Evolutionary conservation across 2,888 invertebrate genomes (phyloP), one percentile per base, ranked within the genome.

Genomic region (Amblyteles armatorius): DNA sequence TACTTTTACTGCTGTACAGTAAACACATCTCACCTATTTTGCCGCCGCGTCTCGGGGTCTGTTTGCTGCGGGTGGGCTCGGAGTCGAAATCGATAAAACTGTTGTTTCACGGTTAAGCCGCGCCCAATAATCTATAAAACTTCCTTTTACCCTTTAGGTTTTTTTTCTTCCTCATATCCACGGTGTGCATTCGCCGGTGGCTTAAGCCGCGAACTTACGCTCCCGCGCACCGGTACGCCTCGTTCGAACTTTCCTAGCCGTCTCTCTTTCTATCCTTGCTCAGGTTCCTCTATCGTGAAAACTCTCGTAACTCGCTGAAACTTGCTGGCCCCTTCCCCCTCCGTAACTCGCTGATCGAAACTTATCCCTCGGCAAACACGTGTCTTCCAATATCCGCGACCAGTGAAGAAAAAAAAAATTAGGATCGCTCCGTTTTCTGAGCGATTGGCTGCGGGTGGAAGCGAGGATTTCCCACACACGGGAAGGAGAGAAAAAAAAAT

Each of bases 1-100:
- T 19, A 72, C n/a, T 72, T 72, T 36, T 44, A 57, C 57, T 44
- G 11, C 19, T 73, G 40, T 73, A 16, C 40, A 19, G 33, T 63
- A 44, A 19, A 52, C 52, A 57, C 26, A 57, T 9, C 4, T 57
- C 44, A 48, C 44, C 44, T 16, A 48, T 48, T 57, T 57, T 4
- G 57, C 11, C 11, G 13, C 9, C 26, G n/a, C 36, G 40, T 57
- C 22, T 73, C 7, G 74, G 76, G 60, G 72, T 86, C 78, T 88
- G 87, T 68, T 69, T 48, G 57, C 48, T 33, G 33, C 79, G 69
- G 44, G 40, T 67, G 83, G 77, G 7, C 82, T 72, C 63, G 83
- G 87, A 87, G 87, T 86, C 87, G 81, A 87, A 88, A 85, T 88
- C 88, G 85, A 88, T 88, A 87, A 86, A 88, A 87, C 88, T 87